Conservation (phyloP, 1,140 invertebrate species). For the Danaus plexippus region DNA sequence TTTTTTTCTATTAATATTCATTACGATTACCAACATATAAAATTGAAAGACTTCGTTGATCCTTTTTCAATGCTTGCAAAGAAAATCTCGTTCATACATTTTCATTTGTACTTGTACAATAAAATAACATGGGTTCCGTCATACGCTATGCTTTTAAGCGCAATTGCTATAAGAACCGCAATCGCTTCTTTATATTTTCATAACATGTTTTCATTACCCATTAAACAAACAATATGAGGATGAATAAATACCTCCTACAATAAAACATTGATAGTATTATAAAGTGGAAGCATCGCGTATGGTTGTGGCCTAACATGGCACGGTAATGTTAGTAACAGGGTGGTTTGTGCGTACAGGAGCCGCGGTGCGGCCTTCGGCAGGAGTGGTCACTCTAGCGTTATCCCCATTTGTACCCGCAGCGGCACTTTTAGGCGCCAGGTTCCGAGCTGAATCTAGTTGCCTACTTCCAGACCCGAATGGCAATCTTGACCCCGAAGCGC, state of each 20-base stretch:
- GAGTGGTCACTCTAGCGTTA: conserved; percentile 73
- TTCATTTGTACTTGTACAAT: conserved; percentile 16
- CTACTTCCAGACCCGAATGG: conserved; percentile 85
- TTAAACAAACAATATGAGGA: too few relatives aligned
- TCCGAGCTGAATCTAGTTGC: conserved; percentile 78
- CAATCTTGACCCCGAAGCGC: conserved; percentile 86
- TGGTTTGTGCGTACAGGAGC: conserved; percentile 69
- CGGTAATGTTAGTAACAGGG: conserved; percentile 48
- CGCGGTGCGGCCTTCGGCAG: conserved; percentile 72
- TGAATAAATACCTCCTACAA: conserved; percentile 15
- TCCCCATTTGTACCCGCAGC: conserved; percentile 79
- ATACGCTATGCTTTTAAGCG: conserved; percentile 22
- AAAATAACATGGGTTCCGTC: conserved; percentile 17
- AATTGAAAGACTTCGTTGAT: conserved; percentile 20
- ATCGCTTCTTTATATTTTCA: conserved; percentile 10
- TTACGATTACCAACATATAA: conserved; percentile 19
- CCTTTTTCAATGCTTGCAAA: conserved; percentile 18
- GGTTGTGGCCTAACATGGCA: conserved; percentile 12
- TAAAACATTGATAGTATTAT: background rate
- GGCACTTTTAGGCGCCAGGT: conserved; percentile 78
- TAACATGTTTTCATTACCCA: background rate
- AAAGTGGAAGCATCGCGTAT: conserved; percentile 19
- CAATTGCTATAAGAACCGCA: conserved; percentile 9
- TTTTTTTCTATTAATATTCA: conserved; percentile 27
- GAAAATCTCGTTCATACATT: conserved; percentile 29